phyloP scores from a whole-genome alignment of 2,113 vertebrate genomes.

The Alligator mississippiensis region DNA sequence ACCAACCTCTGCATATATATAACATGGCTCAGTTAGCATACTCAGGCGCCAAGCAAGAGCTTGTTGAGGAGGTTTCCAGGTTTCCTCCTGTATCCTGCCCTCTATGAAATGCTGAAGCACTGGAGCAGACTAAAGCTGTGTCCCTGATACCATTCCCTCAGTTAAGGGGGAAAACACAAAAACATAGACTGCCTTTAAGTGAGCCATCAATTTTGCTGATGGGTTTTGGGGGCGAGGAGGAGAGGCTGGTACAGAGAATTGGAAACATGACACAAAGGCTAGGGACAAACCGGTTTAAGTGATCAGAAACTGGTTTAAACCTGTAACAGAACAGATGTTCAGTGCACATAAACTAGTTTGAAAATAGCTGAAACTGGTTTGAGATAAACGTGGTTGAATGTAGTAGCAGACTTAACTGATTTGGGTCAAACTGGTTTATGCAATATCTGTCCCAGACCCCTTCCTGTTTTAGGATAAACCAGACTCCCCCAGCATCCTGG shows the following conservation, averaged over 20 bases:
- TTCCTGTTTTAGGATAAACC: too few species aligned
- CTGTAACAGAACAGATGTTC: too few species aligned
- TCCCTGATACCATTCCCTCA: not conserved
- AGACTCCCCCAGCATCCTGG: too few species aligned
- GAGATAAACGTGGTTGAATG: too few species aligned
- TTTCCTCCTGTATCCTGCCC: not conserved
- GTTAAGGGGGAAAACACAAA: not conserved
- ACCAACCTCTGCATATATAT: not conserved
- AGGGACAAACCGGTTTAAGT: too few species aligned
- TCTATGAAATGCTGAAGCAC: not conserved
- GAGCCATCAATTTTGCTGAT: not conserved
- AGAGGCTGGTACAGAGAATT: accelerated
- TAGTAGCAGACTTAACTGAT: too few species aligned
- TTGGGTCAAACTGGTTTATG: too few species aligned
- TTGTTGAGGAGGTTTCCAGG: not conserved
- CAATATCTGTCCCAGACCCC: too few species aligned
- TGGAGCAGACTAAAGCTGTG: not conserved
- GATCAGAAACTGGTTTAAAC: too few species aligned
- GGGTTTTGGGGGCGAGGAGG: not conserved
- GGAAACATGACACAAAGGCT: too few species aligned
- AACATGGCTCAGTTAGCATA: not conserved
- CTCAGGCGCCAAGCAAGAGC: not conserved
- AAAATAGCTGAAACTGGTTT: too few species aligned
- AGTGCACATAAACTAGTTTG: too few species aligned
- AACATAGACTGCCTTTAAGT: not conserved